phyloP scores from a whole-genome alignment of 2,888 invertebrate species.

The Abrostola triplasia region DNA sequence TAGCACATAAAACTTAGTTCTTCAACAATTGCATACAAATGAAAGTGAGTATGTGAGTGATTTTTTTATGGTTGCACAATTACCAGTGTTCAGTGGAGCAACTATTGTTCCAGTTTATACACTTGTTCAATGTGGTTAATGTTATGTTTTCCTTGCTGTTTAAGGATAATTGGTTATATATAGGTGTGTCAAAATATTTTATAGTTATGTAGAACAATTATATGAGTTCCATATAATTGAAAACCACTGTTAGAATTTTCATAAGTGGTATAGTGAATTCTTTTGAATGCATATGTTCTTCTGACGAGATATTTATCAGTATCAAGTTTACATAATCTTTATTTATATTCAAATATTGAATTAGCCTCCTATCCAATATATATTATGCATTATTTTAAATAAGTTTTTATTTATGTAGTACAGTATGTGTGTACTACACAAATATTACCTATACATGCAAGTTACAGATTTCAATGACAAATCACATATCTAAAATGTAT shows the following conservation, averaged over 20 bases:
- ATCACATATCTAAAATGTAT: too few relatives aligned
- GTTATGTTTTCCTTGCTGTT: slow-evolving; percentile 31
- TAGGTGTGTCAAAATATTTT: slow-evolving; percentile 12
- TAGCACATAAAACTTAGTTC: slow-evolving; percentile 28
- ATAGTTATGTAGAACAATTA: slow-evolving; percentile 9
- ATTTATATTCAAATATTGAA: too few relatives aligned
- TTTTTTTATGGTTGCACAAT: slow-evolving; percentile 53
- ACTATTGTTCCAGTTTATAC: slow-evolving; percentile 27
- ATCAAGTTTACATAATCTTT: too few relatives aligned
- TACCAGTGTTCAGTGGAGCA: slow-evolving; percentile 38
- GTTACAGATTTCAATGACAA: too few relatives aligned
- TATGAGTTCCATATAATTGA: background rate
- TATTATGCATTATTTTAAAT: too few relatives aligned
- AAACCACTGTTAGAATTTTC: background rate
- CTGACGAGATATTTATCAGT: too few relatives aligned
- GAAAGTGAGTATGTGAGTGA: slow-evolving; percentile 47
- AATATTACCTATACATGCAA: too few relatives aligned
- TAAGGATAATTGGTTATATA: slow-evolving; percentile 24
- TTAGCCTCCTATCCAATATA: too few relatives aligned
- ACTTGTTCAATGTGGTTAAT: slow-evolving; percentile 20
- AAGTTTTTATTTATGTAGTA: too few relatives aligned
- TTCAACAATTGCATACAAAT: slow-evolving; percentile 45
- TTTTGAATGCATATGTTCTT: too few relatives aligned
- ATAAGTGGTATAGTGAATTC: too few relatives aligned
- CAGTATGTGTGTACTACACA: too few relatives aligned